phyloP scores from a whole-genome alignment of 2,888 invertebrate species.

The Griposia aprilina region DNA sequence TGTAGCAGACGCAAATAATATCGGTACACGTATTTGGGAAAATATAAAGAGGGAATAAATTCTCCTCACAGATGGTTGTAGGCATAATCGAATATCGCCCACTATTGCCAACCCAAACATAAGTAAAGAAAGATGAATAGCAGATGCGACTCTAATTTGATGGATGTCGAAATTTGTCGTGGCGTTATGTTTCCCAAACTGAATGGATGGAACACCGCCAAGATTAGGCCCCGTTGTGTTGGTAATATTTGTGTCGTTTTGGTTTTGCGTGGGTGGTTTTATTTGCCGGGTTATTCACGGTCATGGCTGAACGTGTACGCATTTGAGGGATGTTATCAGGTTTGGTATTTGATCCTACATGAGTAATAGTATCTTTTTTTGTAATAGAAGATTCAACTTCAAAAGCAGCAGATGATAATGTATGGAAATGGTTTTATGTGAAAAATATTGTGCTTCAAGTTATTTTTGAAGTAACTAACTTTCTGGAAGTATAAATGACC shows the following conservation, averaged over 20 bases:
- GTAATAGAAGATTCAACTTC: neutral
- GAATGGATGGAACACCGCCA: conserved; percentile 45
- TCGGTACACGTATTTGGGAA: conserved; percentile 52
- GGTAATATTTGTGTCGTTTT: conserved; percentile 25
- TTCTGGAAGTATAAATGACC: neutral
- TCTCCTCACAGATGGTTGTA: conserved; percentile 63
- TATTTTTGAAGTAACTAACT: neutral
- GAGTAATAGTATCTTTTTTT: conserved; percentile 4
- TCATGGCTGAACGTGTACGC: conserved; percentile 13
- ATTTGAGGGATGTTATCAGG: conserved; percentile 14
- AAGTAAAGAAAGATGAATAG: conserved; percentile 68
- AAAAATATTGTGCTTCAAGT: neutral
- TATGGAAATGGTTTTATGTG: neutral
- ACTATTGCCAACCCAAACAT: conserved; percentile 57
- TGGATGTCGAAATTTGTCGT: conserved; percentile 67
- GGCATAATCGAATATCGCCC: conserved; percentile 70
- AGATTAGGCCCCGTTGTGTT: conserved; percentile 37
- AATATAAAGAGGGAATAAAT: conserved; percentile 65
- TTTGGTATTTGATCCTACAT: conserved; percentile 11
- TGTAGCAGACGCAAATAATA: conserved; percentile 52
- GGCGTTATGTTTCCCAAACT: conserved; percentile 46
- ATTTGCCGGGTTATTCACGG: conserved; percentile 10
- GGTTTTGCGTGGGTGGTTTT: conserved; percentile 25
- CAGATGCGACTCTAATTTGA: conserved; percentile 69
- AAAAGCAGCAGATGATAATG: neutral